These are phyloP conservation scores for Orgyia antiqua DNA, from an alignment of 2,888 invertebrate genomes.

Conservation along the genomic window DNA sequence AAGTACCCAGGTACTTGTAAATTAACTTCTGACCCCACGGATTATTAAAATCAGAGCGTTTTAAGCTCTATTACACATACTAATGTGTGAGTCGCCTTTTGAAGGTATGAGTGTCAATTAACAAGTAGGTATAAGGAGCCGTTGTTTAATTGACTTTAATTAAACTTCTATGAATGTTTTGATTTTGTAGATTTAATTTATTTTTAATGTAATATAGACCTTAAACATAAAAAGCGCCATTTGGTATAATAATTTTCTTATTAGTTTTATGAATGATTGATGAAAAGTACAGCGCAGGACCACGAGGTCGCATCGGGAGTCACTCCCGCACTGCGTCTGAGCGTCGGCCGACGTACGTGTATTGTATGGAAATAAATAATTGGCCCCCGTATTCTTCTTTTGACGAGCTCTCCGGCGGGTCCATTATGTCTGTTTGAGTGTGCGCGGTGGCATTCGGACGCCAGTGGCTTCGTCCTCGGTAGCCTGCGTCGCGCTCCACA, in stretches of 20 bases:
- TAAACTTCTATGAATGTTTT: too few relatives aligned
- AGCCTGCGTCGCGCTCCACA: conserved; percentile 56
- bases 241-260: too few relatives aligned
- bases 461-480: conserved; percentile 70
- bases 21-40: conserved; percentile 56
- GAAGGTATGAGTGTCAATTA: too few relatives aligned
- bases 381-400: conserved; percentile 73
- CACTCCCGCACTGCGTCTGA: conserved; percentile 64
- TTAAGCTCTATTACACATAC: conserved; percentile 11
- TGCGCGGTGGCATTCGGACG: conserved; percentile 69
- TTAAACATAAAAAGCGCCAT: too few relatives aligned
- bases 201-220: too few relatives aligned
- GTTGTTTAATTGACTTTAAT: too few relatives aligned
- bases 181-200: too few relatives aligned
- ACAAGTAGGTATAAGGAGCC: too few relatives aligned
- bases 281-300: conserved; percentile 11
- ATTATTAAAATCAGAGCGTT: conserved; percentile 51
- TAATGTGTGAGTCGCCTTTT: too few relatives aligned
- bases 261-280: neutral
- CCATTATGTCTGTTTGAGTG: conserved; percentile 70
- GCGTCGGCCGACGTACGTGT: conserved; percentile 63
- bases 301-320: conserved; percentile 43
- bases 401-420: conserved; percentile 69
- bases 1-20: conserved; percentile 43
- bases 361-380: conserved; percentile 76